phyloP scores from a whole-genome alignment of 2,797 vertebrate species.

The Balearica regulorum region DNA sequence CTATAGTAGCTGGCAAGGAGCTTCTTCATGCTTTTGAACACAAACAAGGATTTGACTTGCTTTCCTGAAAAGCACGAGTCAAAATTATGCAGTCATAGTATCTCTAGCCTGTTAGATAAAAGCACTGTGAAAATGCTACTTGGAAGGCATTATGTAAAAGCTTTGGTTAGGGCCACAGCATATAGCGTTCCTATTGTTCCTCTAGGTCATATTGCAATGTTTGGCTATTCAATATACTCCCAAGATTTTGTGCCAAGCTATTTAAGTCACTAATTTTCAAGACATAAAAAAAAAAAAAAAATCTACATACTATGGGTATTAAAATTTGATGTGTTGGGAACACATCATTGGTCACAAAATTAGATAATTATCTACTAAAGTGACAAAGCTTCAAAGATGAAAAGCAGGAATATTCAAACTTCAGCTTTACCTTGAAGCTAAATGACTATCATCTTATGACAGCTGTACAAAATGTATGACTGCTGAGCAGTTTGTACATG shows the following conservation, averaged over 20 bases:
- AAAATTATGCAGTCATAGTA: not conserved
- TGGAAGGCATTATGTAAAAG: not conserved
- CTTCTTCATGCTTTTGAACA: not conserved
- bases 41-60: not conserved
- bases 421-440: conserved; percentile 58
- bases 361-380: conserved; percentile 15
- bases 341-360: not conserved
- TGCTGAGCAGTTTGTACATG: conserved; percentile 43
- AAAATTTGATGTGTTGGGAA: not conserved
- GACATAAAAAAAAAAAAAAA: not conserved
- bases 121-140: not conserved
- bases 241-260: not conserved
- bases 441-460: conserved; percentile 60
- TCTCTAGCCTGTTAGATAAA: not conserved
- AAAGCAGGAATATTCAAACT: conserved; percentile 47
- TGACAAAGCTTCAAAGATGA: conserved; percentile 35
- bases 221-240: not conserved
- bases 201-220: not conserved
- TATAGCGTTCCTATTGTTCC: not conserved
- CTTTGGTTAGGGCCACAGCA: not conserved
- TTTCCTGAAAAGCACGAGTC: not conserved
- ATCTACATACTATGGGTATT: not conserved
- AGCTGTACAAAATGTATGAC: conserved; percentile 43
- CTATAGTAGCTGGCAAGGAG: not conserved
- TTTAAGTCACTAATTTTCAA: not conserved